A percentile compares a stretch with the other conserved stretches of the same genome.
Conservation (phyloP, 2,113 vertebrate species). For the Picathartes gymnocephalus region DNA sequence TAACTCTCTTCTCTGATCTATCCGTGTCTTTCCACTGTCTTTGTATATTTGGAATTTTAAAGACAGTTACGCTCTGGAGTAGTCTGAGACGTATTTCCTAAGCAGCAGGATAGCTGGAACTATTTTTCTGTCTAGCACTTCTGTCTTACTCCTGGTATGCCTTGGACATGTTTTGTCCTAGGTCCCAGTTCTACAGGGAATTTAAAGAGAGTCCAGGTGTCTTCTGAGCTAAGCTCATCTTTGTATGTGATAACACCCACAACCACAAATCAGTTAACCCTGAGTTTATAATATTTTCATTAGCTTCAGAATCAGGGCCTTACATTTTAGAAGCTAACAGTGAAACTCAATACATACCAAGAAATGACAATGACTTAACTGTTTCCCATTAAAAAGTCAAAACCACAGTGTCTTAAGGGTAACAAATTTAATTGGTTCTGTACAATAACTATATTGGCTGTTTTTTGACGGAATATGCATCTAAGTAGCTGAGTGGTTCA, state of each 20-base stretch:
- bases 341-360: neutral
- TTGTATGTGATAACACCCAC: neutral
- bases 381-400: neutral
- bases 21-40: neutral
- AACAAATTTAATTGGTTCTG: neutral
- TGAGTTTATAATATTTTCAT: neutral
- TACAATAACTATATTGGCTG: neutral
- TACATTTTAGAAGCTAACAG: neutral
- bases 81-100: neutral
- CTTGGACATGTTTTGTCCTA: neutral
- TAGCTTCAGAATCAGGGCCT: neutral
- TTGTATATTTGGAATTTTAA: neutral
- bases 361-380: neutral
- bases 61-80: neutral
- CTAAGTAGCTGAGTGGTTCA: slow-evolving; percentile 77
- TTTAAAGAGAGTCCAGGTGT: neutral
- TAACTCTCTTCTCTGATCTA: neutral
- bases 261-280: neutral
- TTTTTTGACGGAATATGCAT: slow-evolving; percentile 76
- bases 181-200: neutral
- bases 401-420: neutral
- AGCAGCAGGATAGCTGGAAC: neutral
- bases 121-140: neutral
- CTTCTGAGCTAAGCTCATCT: neutral
- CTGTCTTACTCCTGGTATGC: neutral